Evolutionary conservation across 2,888 invertebrate genomes (phyloP), one percentile per base, ranked within the genome.

Genomic region (Diabrotica balteata): DNA sequence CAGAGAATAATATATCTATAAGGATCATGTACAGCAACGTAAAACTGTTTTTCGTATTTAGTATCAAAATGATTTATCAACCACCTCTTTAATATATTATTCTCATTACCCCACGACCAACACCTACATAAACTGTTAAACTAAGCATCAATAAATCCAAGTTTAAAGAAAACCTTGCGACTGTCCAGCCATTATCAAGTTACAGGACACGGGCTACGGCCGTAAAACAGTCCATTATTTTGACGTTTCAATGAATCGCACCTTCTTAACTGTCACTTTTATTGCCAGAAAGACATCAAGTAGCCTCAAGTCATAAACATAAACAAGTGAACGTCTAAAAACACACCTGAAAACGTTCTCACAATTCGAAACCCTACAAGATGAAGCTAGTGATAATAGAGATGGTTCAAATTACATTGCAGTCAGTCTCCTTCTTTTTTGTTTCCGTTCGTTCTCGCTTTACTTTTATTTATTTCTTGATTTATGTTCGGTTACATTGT

Each of bases 281-380:
- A 88, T 87, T 86, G 84, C 84, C 84, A 83, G 85, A 85, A 83
- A 85, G 86, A 86, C 86, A 82, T 82, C 82, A 79, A 82, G 82
- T 82, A 82, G 82, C 81, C 79, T 75, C 73, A 74, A 77, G 76
- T 75, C 73, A 72, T 76, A 72, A 75, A 78, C 75, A 78, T 80
- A 80, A 81, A 81, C 77, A 77, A 79, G 71, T 63, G 69, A 71
- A 74, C 74, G 73, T 74, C 75, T 69, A 72, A 67, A 74, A 67
- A 74, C 71, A 71, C 73, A 72, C 72, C 75, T 73, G 73, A 75
- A 66, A 65, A 49, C 53, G 67, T 75, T 73, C 73, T 67, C 70
- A 73, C 74, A 70, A 71, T 71, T 55, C 43, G 45, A 67, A 51
- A 57, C 53, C 54, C 54, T 62, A 66, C 44, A 45, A 69, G 64